Percentiles rank a stretch among this genome's conserved stretches.
These are phyloP conservation scores for Monarcha castaneiventris DNA, from an alignment of 2,113 vertebrate species.

Conservation along the genomic window DNA sequence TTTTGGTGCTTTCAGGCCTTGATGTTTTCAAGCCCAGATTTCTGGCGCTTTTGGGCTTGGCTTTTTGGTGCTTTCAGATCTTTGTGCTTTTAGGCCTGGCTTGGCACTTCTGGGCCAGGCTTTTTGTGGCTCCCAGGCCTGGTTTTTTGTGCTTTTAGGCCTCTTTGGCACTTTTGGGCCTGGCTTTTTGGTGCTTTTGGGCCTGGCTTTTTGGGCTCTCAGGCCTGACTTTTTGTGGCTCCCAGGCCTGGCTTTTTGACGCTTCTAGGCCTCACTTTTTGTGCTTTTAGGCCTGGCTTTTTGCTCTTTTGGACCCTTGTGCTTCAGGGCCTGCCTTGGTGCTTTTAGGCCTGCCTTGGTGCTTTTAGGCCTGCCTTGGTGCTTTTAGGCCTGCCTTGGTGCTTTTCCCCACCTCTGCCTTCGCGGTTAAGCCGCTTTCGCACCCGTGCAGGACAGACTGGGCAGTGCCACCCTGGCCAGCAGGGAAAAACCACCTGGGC, in stretches of 20 bases:
- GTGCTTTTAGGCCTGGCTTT: not conserved
- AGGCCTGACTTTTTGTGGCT: too few relatives aligned
- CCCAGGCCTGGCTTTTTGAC: not conserved
- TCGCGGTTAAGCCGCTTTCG: too few relatives aligned
- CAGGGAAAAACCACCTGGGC: fast-evolving
- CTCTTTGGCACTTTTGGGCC: not conserved
- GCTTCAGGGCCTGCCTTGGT: too few relatives aligned
- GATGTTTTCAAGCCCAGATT: too few relatives aligned
- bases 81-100: not conserved
- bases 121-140: not conserved
- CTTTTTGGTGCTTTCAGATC: too few relatives aligned
- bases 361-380: not conserved
- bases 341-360: not conserved
- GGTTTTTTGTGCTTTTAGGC: not conserved
- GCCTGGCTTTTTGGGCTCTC: too few relatives aligned
- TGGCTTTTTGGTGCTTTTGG: not conserved
- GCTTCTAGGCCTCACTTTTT: not conserved
- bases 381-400: not conserved
- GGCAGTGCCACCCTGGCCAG: fast-evolving
- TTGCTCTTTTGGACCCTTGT: too few relatives aligned
- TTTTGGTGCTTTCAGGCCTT: too few relatives aligned
- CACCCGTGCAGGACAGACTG: fast-evolving
- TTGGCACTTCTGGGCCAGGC: not conserved
- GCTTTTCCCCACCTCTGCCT: not conserved
- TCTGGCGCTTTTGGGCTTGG: too few relatives aligned